A percentile compares a stretch with the other conserved stretches of the same genome.
Conservation (phyloP, 1,140 invertebrate genomes). For the Drosophila bifasciata region DNA sequence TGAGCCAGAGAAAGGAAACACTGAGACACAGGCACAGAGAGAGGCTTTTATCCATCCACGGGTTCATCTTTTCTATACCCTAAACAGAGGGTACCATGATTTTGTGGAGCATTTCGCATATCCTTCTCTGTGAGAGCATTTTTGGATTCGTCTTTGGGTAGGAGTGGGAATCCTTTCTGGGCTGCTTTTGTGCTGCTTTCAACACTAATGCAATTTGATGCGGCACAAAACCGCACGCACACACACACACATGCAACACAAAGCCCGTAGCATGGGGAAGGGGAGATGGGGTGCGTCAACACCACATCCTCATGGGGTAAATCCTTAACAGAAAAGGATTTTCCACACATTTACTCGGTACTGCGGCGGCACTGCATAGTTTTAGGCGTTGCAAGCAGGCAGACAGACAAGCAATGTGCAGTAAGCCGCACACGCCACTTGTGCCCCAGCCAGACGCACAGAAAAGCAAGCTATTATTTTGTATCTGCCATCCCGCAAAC, state of each 20-base stretch:
- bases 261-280: conserved; percentile 20
- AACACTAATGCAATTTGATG: conserved; percentile 80
- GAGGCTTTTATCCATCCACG: conserved; percentile 24
- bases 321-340: conserved; percentile 72
- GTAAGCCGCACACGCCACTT: conserved; percentile 12
- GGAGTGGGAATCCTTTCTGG: background rate
- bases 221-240: conserved; percentile 61
- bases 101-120: too few relatives aligned
- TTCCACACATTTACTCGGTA: conserved; percentile 63
- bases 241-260: conserved; percentile 21
- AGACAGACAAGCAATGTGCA: conserved; percentile 7
- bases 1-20: background rate
- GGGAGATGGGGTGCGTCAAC: background rate
- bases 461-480: conserved; percentile 60
- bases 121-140: too few relatives aligned
- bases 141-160: too few relatives aligned
- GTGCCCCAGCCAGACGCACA: conserved; percentile 12
- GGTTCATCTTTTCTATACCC: too few relatives aligned
- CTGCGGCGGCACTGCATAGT: conserved; percentile 53
- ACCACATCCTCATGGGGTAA: conserved; percentile 31
- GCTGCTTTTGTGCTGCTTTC: conserved; percentile 56
- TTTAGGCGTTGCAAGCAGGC: conserved; percentile 62
- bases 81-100: too few relatives aligned
- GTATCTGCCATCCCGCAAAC: conserved; percentile 7
- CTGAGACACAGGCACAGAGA: conserved; percentile 11